Evolutionary conservation across 1,140 invertebrate species (phyloP), one percentile per base, ranked within the genome.

Genomic region (Listronotus bonariensis): DNA sequence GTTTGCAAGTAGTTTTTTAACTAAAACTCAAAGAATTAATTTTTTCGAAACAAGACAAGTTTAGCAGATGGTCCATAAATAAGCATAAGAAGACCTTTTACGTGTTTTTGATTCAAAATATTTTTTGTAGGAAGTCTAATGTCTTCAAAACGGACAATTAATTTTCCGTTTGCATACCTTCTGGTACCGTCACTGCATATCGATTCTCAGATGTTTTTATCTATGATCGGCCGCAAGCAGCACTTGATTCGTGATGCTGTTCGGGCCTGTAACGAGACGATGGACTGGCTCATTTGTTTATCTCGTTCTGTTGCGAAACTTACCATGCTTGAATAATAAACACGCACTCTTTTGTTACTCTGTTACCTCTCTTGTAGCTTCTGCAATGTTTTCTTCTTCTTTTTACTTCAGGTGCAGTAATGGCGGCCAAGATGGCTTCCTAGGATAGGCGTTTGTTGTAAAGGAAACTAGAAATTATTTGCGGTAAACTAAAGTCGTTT

Each of bases 281-380:
- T 70, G 69, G 65, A 74, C 72, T 72, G 70, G 69, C 74, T 75
- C 74, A 75, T 75, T 75, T 75, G 74, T 75, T 75, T 75, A 75
- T 75, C 74, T 73, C 69, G 57, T 68, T 70, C 69, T 71, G 70
- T 65, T 65, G 72, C 67, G 65, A 68, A 71, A 71, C 71, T 75
- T 75, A 74, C 74, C 72, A 74, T 69, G 65, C 71, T 68, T 69
- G 72, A 71, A 72, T 75, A 74, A 74, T 74, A 71, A 74, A 72
- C 69, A 71, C 68, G 68, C 70, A 66, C 66, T 58, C 68, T 60
- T 65, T 65, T 65, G 64, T 69, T 69, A 53, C 57, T 60, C 57
- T 49, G 36, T 26, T 67, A 61, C 57, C 62, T 69, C 54, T 66
- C 59, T 48, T 63, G 68, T 56, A 60, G 68, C 68, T 69, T 69